Evolutionary conservation across 1,140 invertebrate genomes (phyloP).

Genomic region (Apolygus lucorum): DNA sequence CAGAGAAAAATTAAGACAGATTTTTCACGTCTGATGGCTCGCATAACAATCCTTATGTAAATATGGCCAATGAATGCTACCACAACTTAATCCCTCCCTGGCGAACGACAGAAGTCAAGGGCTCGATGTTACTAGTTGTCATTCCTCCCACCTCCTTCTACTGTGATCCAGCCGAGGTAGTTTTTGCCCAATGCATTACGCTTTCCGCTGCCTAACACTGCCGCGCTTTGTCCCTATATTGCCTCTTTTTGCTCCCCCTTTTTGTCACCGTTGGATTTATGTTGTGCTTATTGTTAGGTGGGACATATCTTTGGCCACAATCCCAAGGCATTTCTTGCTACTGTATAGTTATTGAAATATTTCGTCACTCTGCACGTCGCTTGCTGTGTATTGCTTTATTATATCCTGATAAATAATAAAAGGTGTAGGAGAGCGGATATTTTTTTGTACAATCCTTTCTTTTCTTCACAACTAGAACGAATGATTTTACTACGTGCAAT

Average conservation of each 20-base stretch:
- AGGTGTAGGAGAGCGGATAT: no score
- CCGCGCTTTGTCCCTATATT: background rate
- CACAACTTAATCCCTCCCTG: background rate
- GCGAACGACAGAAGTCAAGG: background rate
- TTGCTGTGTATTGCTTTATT: no score
- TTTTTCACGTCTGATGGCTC: no score
- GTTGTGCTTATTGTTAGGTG: background rate
- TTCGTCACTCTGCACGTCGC: no score
- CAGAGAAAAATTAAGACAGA: no score
- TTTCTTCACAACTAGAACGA: no score
- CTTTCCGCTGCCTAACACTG: background rate
- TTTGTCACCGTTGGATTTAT: background rate
- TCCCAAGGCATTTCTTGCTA: background rate
- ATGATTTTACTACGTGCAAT: no score
- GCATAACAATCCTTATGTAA: background rate
- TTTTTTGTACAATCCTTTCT: no score
- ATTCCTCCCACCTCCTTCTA: background rate
- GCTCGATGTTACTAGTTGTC: background rate
- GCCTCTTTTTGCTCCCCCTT: background rate
- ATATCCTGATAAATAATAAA: no score
- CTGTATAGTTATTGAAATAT: background rate
- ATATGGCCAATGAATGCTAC: background rate
- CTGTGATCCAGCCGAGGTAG: background rate
- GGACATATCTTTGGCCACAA: background rate
- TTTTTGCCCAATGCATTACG: background rate